Percentiles rank a stretch among this genome's conserved stretches.
Evolutionary conservation across 1,140 invertebrate genomes (phyloP).

Genomic region (Sminthurides bifidus): DNA sequence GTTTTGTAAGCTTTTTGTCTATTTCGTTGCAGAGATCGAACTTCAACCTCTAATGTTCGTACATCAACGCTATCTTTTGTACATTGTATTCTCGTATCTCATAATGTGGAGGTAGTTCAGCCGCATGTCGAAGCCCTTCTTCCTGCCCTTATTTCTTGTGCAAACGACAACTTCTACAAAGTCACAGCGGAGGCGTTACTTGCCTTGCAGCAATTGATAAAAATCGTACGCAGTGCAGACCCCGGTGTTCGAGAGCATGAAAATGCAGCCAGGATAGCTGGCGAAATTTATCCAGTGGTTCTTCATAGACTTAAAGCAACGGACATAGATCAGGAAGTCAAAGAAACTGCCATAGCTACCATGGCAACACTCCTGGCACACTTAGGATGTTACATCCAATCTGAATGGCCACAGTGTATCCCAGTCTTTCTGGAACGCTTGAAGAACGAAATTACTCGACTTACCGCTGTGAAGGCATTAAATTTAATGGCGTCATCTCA

Average conservation of each 20-base stretch:
- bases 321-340: constrained; percentile 97
- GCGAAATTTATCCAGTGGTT: constrained; percentile 25
- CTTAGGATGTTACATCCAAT: constrained; percentile 26
- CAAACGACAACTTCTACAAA: constrained; percentile 94
- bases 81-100: constrained; percentile 70
- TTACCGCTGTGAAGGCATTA: constrained; percentile 90
- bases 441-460: constrained; percentile 89
- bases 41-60: constrained; percentile 95
- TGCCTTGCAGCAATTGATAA: constrained; percentile 86
- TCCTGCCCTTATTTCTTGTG: constrained; percentile 73
- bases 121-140: constrained; percentile 70
- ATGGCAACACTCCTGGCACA: constrained; percentile 48
- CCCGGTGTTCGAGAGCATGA: constrained; percentile 20
- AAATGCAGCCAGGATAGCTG: constrained; percentile 19
- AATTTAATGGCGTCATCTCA: constrained; percentile 88
- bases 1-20: constrained; percentile 27
- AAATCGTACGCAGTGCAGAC: constrained; percentile 58
- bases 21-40: constrained; percentile 60
- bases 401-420: constrained; percentile 67
- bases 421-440: constrained; percentile 89
- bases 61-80: constrained; percentile 92
- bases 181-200: constrained; percentile 89
- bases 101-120: constrained; percentile 59
- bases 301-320: constrained; percentile 66
- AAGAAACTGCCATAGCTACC: constrained; percentile 91